Percentiles rank a stretch among this genome's conserved stretches.
Evolutionary conservation across 37 sponge, comb jelly and placozoan species (phyloP).

Genomic region (Beroe ovata): DNA sequence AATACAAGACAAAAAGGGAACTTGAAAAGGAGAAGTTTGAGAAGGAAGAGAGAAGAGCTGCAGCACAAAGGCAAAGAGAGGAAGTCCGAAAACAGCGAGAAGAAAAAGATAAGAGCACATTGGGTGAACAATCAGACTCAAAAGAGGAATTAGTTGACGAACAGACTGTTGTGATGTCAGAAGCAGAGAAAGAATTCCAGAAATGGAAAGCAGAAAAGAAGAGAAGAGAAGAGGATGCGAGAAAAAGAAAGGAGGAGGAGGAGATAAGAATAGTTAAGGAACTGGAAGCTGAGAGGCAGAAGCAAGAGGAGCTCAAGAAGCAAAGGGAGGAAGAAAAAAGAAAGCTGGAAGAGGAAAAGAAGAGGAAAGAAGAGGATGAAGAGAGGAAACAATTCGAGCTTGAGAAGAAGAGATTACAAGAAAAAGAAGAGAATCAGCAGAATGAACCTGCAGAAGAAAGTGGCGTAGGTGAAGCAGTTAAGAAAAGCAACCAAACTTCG

Average conservation of each 20-base stretch:
- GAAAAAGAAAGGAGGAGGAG: not conserved
- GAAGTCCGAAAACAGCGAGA: not conserved
- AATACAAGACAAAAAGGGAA: constrained; percentile 15
- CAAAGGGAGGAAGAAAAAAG: not conserved
- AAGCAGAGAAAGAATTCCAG: constrained; percentile 14
- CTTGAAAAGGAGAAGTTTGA: not conserved
- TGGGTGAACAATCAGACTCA: not conserved
- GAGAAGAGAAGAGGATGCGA: not conserved
- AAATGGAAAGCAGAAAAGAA: constrained; percentile 23
- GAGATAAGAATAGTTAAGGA: not conserved
- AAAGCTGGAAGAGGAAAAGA: constrained; percentile 2
- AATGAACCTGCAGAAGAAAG: not conserved
- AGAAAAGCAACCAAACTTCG: too few species aligned
- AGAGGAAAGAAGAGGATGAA: constrained; percentile 19
- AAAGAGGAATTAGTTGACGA: not conserved
- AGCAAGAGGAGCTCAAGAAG: not conserved
- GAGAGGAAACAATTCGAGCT: not conserved
- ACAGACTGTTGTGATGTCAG: not conserved
- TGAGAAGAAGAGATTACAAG: not conserved
- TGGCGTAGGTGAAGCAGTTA: not conserved
- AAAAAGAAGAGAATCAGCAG: not conserved
- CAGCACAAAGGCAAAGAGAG: not conserved
- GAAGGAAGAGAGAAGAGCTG: not conserved
- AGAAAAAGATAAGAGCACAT: not conserved
- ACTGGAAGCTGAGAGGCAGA: not conserved